Percentiles rank a stretch among this genome's conserved stretches.
phyloP scores from a whole-genome alignment of 2,113 vertebrate genomes.

The Hipposideros armiger region DNA sequence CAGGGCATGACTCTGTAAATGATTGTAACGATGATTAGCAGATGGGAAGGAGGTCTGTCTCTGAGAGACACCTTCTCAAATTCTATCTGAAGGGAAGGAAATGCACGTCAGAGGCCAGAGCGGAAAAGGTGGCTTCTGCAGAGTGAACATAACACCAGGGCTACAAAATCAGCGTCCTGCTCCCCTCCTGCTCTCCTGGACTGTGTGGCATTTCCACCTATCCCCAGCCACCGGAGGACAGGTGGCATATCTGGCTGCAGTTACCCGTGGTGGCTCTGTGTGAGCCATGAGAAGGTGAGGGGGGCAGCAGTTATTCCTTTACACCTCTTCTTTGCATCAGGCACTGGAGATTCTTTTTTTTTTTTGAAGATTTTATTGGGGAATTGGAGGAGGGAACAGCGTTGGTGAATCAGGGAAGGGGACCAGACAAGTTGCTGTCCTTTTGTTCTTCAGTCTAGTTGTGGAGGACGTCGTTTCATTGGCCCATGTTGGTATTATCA shows the following conservation, averaged over 20 bases:
- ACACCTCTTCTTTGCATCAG: neutral
- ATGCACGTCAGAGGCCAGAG: neutral
- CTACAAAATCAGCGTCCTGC: neutral
- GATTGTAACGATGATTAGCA: too few species aligned
- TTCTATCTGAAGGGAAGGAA: neutral
- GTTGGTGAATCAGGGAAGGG: too few species aligned
- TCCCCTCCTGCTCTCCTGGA: fast-evolving
- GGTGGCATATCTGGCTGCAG: fast-evolving
- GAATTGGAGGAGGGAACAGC: too few species aligned
- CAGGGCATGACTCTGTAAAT: fast-evolving
- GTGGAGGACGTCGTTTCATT: too few species aligned
- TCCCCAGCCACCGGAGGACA: neutral
- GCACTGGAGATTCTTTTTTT: too few species aligned
- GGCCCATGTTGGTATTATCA: too few species aligned
- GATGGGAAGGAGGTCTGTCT: neutral
- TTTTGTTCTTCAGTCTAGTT: too few species aligned
- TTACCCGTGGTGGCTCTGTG: neutral
- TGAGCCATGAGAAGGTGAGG: neutral
- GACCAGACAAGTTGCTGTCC: too few species aligned
- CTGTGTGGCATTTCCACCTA: fast-evolving
- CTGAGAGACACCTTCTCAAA: neutral
- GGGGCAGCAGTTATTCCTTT: neutral
- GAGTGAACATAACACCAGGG: neutral
- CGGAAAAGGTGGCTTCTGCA: neutral
- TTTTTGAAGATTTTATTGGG: too few species aligned